Conservation (phyloP, 1,140 invertebrate genomes). For the Drosophila guanche region DNA sequence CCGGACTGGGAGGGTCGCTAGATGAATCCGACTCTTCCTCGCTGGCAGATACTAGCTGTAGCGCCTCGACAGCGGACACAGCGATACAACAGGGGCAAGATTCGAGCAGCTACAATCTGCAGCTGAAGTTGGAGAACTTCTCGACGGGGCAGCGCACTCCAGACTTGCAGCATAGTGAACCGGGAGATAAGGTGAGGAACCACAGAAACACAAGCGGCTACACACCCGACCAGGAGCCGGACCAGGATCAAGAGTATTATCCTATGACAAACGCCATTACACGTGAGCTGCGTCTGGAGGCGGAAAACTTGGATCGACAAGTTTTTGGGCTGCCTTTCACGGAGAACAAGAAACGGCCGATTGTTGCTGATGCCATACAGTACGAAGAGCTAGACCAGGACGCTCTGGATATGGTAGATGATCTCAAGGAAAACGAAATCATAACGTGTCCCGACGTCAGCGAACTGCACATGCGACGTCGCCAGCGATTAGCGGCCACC, state of each 20-base stretch:
- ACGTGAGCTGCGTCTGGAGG: slow-evolving; percentile 90
- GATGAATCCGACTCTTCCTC: slow-evolving; percentile 85
- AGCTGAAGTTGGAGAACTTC: slow-evolving; percentile 63
- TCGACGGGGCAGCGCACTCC: slow-evolving; percentile 18
- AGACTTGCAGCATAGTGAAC: slow-evolving; percentile 8
- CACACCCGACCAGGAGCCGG: slow-evolving; percentile 91
- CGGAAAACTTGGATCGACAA: slow-evolving; percentile 92
- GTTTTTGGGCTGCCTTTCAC: slow-evolving; percentile 86
- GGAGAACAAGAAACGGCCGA: slow-evolving; percentile 40
- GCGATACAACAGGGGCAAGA: slow-evolving; percentile 77
- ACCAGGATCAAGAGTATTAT: slow-evolving; percentile 91
- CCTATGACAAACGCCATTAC: slow-evolving; percentile 94
- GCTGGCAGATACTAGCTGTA: slow-evolving; percentile 78
- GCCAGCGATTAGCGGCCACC: slow-evolving; percentile 57
- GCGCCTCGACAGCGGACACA: slow-evolving; percentile 74
- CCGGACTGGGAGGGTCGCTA: slow-evolving; percentile 73
- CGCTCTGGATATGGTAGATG: slow-evolving; percentile 75
- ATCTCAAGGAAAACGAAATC: slow-evolving; percentile 79
- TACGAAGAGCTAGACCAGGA: slow-evolving; percentile 82
- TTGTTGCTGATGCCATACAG: slow-evolving; percentile 54
- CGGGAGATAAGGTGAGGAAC: slow-evolving; percentile 24
- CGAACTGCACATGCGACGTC: slow-evolving; percentile 64
- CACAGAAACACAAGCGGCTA: slow-evolving; percentile 4
- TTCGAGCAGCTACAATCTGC: slow-evolving; percentile 73
- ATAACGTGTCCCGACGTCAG: slow-evolving; percentile 71